Percentiles rank a stretch among this genome's conserved stretches.
Evolutionary conservation across 2,888 invertebrate species (phyloP).

Genomic region (Beris morrisii): DNA sequence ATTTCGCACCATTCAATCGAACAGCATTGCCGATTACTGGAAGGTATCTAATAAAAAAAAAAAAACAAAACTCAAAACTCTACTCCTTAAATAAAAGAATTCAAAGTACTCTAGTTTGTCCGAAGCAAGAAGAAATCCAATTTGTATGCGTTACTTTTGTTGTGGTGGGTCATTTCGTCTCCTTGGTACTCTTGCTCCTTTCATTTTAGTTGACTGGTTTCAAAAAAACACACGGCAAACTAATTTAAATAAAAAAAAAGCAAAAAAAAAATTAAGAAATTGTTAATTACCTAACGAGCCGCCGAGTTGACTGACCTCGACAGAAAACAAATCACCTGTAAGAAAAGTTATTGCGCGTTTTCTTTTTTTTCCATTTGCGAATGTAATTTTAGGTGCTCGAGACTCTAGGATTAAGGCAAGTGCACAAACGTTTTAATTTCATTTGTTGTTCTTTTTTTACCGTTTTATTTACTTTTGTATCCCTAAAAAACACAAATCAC

Average conservation of each 20-base stretch:
- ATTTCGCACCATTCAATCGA: constrained; percentile 41
- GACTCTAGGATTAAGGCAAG: constrained; percentile 42
- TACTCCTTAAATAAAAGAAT: constrained; percentile 42
- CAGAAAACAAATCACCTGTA: background rate
- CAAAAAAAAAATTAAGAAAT: constrained; percentile 21
- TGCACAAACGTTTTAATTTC: constrained; percentile 37
- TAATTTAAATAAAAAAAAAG: constrained; percentile 20
- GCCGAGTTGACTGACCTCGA: constrained; percentile 14
- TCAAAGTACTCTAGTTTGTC: constrained; percentile 39
- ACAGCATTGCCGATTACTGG: constrained; percentile 56
- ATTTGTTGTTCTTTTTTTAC: constrained; percentile 21
- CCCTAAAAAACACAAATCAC: too few relatives aligned
- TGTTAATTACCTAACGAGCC: background rate
- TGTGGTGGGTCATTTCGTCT: constrained; percentile 13
- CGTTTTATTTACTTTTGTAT: constrained; percentile 12
- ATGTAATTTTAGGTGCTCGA: constrained; percentile 39
- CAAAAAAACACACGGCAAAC: background rate
- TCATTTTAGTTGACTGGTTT: constrained; percentile 11
- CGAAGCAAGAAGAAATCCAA: constrained; percentile 9
- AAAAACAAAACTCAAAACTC: constrained; percentile 41
- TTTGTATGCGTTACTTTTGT: background rate
- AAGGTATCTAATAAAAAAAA: constrained; percentile 52
- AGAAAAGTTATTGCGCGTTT: constrained; percentile 18
- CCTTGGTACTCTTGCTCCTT: constrained; percentile 3
- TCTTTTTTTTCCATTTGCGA: constrained; percentile 24